Evolutionary conservation across 2,113 vertebrate species (phyloP).

Genomic region (Helogale parvula): DNA sequence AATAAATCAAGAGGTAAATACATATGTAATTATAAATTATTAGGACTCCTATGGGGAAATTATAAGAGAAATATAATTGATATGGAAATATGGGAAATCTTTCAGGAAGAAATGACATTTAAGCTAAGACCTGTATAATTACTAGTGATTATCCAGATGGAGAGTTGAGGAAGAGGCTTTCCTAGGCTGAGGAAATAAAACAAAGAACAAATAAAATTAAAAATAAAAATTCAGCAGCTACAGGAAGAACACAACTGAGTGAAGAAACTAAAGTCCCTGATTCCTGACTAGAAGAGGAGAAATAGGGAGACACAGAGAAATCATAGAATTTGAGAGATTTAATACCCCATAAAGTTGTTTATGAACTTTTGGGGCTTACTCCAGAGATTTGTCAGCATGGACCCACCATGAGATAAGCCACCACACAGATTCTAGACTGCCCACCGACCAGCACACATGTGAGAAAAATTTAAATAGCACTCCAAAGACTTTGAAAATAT

Average conservation of each 20-base stretch:
- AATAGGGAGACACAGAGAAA: not conserved
- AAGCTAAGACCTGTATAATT: not conserved
- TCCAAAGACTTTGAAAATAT: not conserved
- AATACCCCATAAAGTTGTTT: not conserved
- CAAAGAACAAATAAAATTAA: not conserved
- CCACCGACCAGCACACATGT: not conserved
- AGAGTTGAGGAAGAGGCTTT: not conserved
- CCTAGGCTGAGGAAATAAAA: conserved; percentile 5
- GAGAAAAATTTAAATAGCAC: not conserved
- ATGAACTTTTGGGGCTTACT: not conserved
- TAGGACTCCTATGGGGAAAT: not conserved
- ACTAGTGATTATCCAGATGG: not conserved
- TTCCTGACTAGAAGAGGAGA: not conserved
- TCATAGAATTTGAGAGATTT: not conserved
- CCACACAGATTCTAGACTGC: not conserved
- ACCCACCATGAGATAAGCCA: not conserved
- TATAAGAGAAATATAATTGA: not conserved
- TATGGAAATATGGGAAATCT: not conserved
- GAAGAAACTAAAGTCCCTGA: not conserved
- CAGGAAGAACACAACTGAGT: not conserved
- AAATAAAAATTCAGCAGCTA: not conserved
- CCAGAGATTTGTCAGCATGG: not conserved
- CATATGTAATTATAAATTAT: not conserved
- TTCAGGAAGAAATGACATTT: conserved; percentile 39
- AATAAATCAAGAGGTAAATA: conserved; percentile 16